Evolutionary conservation across 2,888 invertebrate species (phyloP).

Genomic region (Siphlonurus alternatus): DNA sequence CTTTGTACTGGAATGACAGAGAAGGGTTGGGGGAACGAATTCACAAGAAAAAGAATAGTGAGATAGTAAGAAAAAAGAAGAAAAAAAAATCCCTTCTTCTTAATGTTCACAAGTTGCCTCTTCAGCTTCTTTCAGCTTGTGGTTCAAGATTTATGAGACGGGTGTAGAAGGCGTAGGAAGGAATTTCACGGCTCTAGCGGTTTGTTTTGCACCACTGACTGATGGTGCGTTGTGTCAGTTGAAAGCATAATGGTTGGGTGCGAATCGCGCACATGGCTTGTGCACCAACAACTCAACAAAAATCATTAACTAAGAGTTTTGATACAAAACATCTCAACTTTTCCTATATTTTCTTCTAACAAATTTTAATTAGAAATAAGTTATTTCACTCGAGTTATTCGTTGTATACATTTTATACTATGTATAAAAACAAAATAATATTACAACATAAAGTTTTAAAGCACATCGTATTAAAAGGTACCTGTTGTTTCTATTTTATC

Average conservation of each 20-base stretch:
- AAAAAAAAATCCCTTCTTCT: background rate
- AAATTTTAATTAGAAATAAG: too few species aligned
- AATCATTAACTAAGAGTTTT: too few species aligned
- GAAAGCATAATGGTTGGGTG: background rate
- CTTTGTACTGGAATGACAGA: background rate
- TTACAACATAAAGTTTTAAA: too few species aligned
- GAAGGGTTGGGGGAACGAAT: background rate
- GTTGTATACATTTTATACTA: too few species aligned
- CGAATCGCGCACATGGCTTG: background rate
- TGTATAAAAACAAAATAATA: too few species aligned
- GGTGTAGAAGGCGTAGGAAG: too few species aligned
- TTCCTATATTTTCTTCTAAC: background rate
- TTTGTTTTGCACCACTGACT: background rate
- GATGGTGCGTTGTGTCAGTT: background rate
- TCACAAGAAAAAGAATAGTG: background rate
- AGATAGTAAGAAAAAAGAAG: background rate
- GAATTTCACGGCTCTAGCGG: background rate
- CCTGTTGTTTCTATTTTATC: too few species aligned
- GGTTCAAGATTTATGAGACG: background rate
- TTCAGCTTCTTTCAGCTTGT: background rate
- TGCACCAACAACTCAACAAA: too few species aligned
- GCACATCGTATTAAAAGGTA: too few species aligned
- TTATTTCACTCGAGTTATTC: background rate
- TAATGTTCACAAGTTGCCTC: background rate
- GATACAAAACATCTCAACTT: background rate